Percentiles rank a stretch among this genome's conserved stretches.
phyloP scores from a whole-genome alignment of 1,140 invertebrate species.

The Lithobius niger region DNA sequence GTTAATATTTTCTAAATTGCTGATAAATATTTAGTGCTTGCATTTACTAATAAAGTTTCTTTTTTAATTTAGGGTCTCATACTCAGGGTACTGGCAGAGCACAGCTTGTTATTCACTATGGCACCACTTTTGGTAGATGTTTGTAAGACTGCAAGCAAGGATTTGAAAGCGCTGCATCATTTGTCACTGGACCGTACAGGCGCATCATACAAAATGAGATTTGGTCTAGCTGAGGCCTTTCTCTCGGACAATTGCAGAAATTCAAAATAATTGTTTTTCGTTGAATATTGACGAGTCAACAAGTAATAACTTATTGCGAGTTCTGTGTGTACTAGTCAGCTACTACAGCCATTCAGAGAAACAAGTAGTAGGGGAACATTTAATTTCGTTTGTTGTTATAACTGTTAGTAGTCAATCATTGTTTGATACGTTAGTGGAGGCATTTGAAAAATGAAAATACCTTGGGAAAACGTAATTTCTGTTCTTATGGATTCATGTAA shows the following conservation, averaged over 20 bases:
- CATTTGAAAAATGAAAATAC: not conserved
- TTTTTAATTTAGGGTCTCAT: too few relatives aligned
- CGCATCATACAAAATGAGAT: not conserved
- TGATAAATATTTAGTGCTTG: too few relatives aligned
- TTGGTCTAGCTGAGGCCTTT: not conserved
- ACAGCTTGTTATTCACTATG: too few relatives aligned
- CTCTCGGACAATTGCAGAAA: not conserved
- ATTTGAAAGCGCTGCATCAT: not conserved
- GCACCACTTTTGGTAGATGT: too few relatives aligned
- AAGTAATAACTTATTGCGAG: conserved; percentile 13
- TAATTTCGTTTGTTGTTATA: not conserved
- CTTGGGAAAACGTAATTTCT: conserved; percentile 19
- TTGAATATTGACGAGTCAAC: conserved; percentile 21
- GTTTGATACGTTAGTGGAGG: conserved; percentile 12
- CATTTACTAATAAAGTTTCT: too few relatives aligned
- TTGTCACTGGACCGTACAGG: not conserved
- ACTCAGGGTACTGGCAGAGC: too few relatives aligned
- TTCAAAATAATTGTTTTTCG: conserved; percentile 13
- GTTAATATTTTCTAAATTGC: too few relatives aligned
- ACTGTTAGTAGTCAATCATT: conserved; percentile 2
- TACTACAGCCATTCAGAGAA: conserved; percentile 11
- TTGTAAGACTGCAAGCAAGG: too few relatives aligned
- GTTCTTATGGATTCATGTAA: conserved; percentile 22
- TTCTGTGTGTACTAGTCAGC: conserved; percentile 17
- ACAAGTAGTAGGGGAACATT: not conserved